A percentile compares a stretch with the other conserved stretches of the same genome.
phyloP scores from a whole-genome alignment of 2,113 vertebrate species.

The Delphinus delphis region DNA sequence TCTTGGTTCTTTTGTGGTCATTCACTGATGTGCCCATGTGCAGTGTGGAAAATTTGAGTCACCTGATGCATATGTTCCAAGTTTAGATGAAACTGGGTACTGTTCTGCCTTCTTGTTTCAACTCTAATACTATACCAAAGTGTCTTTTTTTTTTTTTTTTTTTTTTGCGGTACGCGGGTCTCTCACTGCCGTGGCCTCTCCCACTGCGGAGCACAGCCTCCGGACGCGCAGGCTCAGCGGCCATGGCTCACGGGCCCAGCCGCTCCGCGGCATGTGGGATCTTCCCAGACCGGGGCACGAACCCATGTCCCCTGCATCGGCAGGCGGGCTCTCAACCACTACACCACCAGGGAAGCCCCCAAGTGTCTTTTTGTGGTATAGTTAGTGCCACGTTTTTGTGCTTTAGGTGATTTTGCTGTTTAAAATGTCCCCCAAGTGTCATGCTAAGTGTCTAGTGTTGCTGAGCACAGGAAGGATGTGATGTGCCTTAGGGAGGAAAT shows the following conservation, averaged over 20 bases:
- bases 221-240: rapidly evolving
- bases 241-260: too few species aligned
- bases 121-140: background rate
- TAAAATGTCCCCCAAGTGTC: background rate
- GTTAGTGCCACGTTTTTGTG: background rate
- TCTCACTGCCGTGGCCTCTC: too few species aligned
- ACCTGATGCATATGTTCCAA: background rate
- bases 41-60: background rate
- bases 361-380: background rate
- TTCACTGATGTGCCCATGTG: background rate
- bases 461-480: background rate
- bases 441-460: background rate
- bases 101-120: background rate
- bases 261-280: too few species aligned
- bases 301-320: too few species aligned
- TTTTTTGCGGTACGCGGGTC: too few species aligned
- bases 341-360: background rate
- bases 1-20: background rate
- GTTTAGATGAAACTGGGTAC: background rate
- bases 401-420: background rate
- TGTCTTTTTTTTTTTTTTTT: background rate
- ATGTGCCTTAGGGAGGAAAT: background rate
- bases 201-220: rapidly evolving
- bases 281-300: too few species aligned
- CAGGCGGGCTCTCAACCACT: too few species aligned